Base-by-base conservation (phyloP, 2,888 invertebrate species). In the Tetramorium bicarinatum region DNA sequence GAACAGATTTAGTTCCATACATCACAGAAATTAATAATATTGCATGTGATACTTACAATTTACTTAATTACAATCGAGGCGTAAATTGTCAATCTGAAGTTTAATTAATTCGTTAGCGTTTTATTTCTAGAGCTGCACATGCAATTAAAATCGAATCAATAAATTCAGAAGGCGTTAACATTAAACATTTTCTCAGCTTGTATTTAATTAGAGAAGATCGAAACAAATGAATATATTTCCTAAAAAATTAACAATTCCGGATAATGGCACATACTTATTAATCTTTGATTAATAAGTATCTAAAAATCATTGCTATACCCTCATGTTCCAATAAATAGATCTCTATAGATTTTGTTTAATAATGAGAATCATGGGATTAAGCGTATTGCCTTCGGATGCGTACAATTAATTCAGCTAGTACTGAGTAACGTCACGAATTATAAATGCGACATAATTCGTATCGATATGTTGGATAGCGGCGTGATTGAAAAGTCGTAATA, bases 401-500 rank as follows among this genome's bases (percentile, higher is more conserved):
- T 25, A 56, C 21, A 47, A 79, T 72, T 72, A 71, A 79, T 79
- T 72, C 21, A 3, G 11, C 11, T 38, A 7, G 34, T 13, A 21
- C 8, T 13, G 25, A 18, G 34, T 13, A 25, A 21, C 8, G 25
- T 59, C 49, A 38, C 38, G 25, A 80, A 38, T 59, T 54, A 38
- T 49, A 29, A 21, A 34, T 8, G 69, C 11, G 56, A 56, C 4
- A 34, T 59, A 59, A 79, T 11, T 79, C 29, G 15, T 44, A 38
- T 52, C 49, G 75, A 62, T 29, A 52, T n/a, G 25, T 67, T 21
- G 79, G 56, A 54, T 69, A 61, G 47, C 11, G 67, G 71, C 77
- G 54, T 62, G 88, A 87, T 87, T 83, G 84, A 85, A 85, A 87
- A 88, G 80, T 87, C 86, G 76, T 82, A 86, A 79, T 61, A 61